Evolutionary conservation across 2,888 invertebrate genomes (phyloP), one percentile per base, ranked within the genome.

Genomic region (Agrochola macilenta): DNA sequence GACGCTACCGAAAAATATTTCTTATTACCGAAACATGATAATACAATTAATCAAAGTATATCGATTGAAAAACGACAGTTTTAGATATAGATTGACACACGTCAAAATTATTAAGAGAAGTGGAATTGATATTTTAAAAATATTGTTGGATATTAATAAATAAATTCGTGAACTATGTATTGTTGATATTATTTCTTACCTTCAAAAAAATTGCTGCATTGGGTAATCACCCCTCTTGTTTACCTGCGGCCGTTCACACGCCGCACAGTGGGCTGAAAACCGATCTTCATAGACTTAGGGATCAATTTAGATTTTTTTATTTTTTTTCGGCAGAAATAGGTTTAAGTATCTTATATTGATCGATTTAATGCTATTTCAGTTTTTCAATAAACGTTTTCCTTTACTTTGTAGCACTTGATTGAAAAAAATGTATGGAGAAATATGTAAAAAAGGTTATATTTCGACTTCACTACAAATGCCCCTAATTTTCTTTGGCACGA

Each of bases 51-150:
- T 35, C 83, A 65, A 84, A 81, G 30, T 76, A 73, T 70, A 77
- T 71, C 17, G 54, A 82, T 76, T 69, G 26, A 64, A 35, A 39
- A 72, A 63, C 49, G 2, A 79, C 65, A 74, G 17, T 52, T 43
- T 73, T 84, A 76, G 49, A 61, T 64, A 39, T 66, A 81, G 39
- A 61, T 54, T 72, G 57, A 71, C 63, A 20, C 23, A 66, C 54
- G 81, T 86, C 78, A 76, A 83, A 79, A 77, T 78, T 78, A 79
- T 68, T 73, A 71, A 84, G 74, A 82, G 74, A 86, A 85, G 80
- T 74, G 84, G 85, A 87, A 87, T 87, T 84, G 83, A 85, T 88
- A 89, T 90, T 90, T 88, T 78, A 76, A 84, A 85, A 75, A 88
- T 82, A 83, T 86, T 87, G 81, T 86, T 90, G 75, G 81, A 71